Percentiles rank a stretch among this genome's conserved stretches.
Conservation (phyloP, 2,113 vertebrate species). For the Mormyrus lacerda region DNA sequence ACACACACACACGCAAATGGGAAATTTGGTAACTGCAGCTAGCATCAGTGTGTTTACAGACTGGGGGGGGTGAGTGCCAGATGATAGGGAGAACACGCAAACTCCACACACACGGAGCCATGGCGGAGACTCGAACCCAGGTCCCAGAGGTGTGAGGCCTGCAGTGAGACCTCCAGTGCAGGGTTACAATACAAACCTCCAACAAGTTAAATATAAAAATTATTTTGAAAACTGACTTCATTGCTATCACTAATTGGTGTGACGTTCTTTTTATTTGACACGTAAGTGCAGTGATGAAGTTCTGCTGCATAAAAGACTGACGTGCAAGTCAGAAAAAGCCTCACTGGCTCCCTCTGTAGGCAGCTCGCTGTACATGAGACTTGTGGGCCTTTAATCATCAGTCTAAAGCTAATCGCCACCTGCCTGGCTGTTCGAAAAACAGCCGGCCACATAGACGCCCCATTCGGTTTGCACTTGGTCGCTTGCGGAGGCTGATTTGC, state of each 20-base stretch:
- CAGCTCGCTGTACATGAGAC: neutral
- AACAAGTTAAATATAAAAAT: neutral
- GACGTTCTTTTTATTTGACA: neutral
- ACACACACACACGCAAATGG: neutral
- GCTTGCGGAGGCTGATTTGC: neutral
- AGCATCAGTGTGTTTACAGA: neutral
- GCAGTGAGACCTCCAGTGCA: neutral
- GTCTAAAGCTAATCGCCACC: neutral
- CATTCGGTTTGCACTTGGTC: neutral
- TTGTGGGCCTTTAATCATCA: neutral
- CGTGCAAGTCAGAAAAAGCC: neutral
- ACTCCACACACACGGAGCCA: neutral
- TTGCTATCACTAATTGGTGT: neutral
- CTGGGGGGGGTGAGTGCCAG: neutral
- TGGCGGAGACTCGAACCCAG: neutral
- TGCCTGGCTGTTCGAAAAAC: neutral
- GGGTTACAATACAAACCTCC: neutral
- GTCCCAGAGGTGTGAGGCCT: neutral
- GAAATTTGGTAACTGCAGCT: neutral
- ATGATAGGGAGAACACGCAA: neutral
- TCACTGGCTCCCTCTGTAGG: too few species aligned
- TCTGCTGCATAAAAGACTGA: neutral
- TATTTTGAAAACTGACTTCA: neutral
- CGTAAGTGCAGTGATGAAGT: neutral
- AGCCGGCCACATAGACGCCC: neutral